Conservation (phyloP, 2,797 vertebrate species). For the Anabas testudineus region DNA sequence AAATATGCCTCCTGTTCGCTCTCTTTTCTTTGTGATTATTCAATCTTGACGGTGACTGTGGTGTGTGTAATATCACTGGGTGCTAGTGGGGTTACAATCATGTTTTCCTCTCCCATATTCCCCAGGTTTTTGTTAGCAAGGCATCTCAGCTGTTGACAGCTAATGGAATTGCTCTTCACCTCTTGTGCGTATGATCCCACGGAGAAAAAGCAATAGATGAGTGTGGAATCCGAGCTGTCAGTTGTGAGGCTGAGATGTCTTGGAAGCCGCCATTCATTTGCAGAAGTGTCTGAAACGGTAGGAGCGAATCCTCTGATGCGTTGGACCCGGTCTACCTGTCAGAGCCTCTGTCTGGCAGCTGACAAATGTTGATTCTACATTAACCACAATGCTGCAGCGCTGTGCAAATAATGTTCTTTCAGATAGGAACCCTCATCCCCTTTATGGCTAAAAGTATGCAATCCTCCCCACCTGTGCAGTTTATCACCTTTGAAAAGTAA, state of each 20-base stretch:
- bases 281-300: slow-evolving; percentile 61
- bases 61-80: slow-evolving; percentile 66
- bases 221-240: slow-evolving; percentile 79
- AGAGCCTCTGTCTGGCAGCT: slow-evolving; percentile 68
- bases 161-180: slow-evolving; percentile 79
- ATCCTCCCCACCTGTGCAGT: slow-evolving; percentile 67
- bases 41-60: slow-evolving; percentile 52
- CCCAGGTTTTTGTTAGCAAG: slow-evolving; percentile 75
- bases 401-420: slow-evolving; percentile 85
- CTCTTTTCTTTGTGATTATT: slow-evolving; percentile 46
- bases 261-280: slow-evolving; percentile 76
- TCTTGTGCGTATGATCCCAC: slow-evolving; percentile 67
- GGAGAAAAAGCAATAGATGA: slow-evolving; percentile 75
- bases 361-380: slow-evolving; percentile 86
- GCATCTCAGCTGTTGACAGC: slow-evolving; percentile 74
- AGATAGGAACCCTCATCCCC: slow-evolving; percentile 74
- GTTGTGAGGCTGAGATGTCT: slow-evolving; percentile 71
- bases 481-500: slow-evolving; percentile 74
- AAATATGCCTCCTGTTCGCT: slow-evolving; percentile 35
- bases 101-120: slow-evolving; percentile 76
- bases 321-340: slow-evolving; percentile 54
- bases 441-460: slow-evolving; percentile 74
- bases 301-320: slow-evolving; percentile 64
- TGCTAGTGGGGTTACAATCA: slow-evolving; percentile 81
- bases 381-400: slow-evolving; percentile 74